Evolutionary conservation across 2,797 vertebrate genomes (phyloP).

Genomic region (Macrochelys suwanniensis): DNA sequence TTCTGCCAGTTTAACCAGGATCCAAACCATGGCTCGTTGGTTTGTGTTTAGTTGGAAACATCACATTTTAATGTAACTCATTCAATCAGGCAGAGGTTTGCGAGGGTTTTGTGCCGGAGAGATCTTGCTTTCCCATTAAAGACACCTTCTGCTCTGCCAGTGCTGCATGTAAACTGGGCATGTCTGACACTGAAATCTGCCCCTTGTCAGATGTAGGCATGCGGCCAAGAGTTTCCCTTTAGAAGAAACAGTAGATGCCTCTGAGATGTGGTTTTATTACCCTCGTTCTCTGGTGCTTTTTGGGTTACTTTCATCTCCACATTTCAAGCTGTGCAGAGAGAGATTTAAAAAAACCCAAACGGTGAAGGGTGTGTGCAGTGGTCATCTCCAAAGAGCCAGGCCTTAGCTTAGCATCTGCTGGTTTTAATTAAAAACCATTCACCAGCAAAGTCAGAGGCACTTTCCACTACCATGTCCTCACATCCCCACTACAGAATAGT

Average conservation of each 20-base stretch:
- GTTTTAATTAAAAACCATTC: conserved; percentile 70
- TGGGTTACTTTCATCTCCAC: conserved; percentile 51
- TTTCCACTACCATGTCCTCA: neutral
- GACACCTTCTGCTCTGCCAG: neutral
- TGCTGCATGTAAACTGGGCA: neutral
- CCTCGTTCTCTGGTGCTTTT: neutral
- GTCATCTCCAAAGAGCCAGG: conserved; percentile 68
- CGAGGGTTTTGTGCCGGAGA: fast-evolving
- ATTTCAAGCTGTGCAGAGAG: conserved; percentile 48
- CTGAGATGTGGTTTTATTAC: fast-evolving
- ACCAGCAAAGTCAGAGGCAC: conserved; percentile 21
- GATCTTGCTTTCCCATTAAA: neutral
- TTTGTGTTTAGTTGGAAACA: neutral
- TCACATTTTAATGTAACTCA: neutral
- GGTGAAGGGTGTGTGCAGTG: conserved; percentile 53
- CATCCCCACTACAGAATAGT: neutral
- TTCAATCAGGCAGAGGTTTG: neutral
- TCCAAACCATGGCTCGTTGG: neutral
- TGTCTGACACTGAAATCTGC: neutral
- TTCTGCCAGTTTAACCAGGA: fast-evolving
- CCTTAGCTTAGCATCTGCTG: neutral
- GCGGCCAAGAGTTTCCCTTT: too few species aligned
- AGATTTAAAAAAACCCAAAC: conserved; percentile 24
- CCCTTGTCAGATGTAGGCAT: neutral
- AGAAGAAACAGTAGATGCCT: neutral